phyloP scores from a whole-genome alignment of 2,888 invertebrate species.

The Anodontia alba region DNA sequence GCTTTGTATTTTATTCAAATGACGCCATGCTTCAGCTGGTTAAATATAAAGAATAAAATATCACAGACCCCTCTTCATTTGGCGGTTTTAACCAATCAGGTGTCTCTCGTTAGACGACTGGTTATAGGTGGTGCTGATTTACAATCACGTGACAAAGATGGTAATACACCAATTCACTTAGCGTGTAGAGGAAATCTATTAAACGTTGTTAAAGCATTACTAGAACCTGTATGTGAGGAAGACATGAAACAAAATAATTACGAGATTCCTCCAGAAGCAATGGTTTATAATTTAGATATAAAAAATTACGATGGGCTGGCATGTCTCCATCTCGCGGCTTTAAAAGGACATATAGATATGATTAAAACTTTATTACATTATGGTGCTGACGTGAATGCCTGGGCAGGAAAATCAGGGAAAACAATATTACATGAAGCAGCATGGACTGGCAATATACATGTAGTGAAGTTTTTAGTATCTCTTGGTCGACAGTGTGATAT shows the following conservation, averaged over 20 bases:
- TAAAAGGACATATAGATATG: conserved; percentile 10
- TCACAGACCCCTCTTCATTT: conserved; percentile 34
- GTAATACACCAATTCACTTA: conserved; percentile 30
- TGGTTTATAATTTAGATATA: conserved; percentile 11
- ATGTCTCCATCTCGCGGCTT: conserved; percentile 46
- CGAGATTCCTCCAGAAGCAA: not conserved
- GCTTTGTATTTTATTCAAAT: conserved; percentile 13
- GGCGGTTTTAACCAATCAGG: conserved; percentile 24
- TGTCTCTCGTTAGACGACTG: conserved; percentile 12
- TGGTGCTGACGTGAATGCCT: conserved; percentile 26
- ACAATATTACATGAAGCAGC: conserved; percentile 12
- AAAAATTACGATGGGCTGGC: conserved; percentile 46
- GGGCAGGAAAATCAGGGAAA: conserved; percentile 11
- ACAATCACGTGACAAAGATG: conserved; percentile 21
- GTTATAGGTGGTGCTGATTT: conserved; percentile 22
- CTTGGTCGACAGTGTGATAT: conserved; percentile 40
- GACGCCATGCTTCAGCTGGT: not conserved
- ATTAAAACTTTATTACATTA: conserved; percentile 18
- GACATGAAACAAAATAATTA: conserved; percentile 7
- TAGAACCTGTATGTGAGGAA: conserved; percentile 11
- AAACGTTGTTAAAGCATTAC: not conserved
- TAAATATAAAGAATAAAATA: conserved; percentile 28
- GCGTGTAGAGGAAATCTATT: conserved; percentile 13
- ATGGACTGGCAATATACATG: not conserved
- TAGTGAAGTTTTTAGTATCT: conserved; percentile 6